These are phyloP conservation scores for Hyperoplus lanceolatus DNA, from an alignment of 2,797 vertebrate species.

Conservation along the genomic window DNA sequence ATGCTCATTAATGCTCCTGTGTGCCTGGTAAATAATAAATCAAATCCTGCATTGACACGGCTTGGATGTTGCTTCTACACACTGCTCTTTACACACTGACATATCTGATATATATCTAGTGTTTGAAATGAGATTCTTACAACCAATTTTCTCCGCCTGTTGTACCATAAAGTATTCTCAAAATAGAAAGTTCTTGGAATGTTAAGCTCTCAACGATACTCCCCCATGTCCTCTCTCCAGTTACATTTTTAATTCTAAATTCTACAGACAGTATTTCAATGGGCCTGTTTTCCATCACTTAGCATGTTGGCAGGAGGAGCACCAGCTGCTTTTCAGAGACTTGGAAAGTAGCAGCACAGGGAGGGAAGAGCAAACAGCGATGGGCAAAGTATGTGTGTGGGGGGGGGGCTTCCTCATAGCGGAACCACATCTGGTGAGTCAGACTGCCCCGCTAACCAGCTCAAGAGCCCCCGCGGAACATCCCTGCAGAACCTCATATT, in stretches of 20 bases:
- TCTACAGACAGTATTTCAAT: neutral
- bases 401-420: slow-evolving; percentile 20
- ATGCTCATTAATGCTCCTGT: neutral
- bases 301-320: neutral
- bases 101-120: too few relatives aligned
- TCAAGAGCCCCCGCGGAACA: slow-evolving; percentile 18
- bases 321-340: neutral
- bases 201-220: too few relatives aligned
- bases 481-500: slow-evolving; percentile 3
- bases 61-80: neutral
- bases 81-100: too few relatives aligned
- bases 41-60: neutral
- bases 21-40: neutral
- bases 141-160: too few relatives aligned
- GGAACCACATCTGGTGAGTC: slow-evolving; percentile 29
- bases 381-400: slow-evolving; percentile 5
- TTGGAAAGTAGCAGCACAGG: neutral
- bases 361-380: neutral
- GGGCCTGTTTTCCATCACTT: neutral
- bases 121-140: too few relatives aligned
- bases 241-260: neutral
- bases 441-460: slow-evolving; percentile 23
- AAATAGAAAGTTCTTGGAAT: too few relatives aligned
- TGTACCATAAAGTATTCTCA: too few relatives aligned
- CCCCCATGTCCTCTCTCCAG: too few relatives aligned